These are phyloP conservation scores for Liopterus haemorrhoidalis DNA, from an alignment of 2,888 invertebrate genomes.

Conservation along the genomic window DNA sequence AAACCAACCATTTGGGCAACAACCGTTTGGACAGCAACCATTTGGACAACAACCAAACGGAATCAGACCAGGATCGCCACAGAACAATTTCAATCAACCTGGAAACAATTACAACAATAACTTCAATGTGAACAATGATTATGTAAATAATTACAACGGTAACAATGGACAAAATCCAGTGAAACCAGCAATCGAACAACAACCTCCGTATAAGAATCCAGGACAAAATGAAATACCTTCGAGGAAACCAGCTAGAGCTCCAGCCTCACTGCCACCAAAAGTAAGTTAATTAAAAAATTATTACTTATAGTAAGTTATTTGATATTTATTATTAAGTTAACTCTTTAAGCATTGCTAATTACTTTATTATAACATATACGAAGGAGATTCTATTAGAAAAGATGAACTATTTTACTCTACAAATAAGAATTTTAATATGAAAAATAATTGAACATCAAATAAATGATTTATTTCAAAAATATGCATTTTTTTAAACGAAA, in stretches of 20 bases:
- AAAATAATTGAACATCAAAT: no score
- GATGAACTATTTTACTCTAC: no score
- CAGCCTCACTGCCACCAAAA: no score
- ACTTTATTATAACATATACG: no score
- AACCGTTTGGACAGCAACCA: background rate
- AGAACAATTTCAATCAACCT: background rate
- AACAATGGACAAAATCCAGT: background rate
- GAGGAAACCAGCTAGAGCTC: constrained; percentile 5
- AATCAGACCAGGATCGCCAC: background rate
- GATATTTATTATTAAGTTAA: no score
- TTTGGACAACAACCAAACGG: background rate
- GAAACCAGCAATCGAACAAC: constrained; percentile 16
- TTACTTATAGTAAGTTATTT: no score
- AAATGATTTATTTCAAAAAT: no score
- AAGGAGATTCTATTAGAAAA: no score
- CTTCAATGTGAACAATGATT: background rate
- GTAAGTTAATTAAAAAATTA: no score
- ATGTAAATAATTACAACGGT: background rate
- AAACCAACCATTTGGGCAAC: constrained; percentile 2
- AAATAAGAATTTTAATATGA: no score
- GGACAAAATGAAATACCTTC: constrained; percentile 6
- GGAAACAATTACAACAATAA: background rate
- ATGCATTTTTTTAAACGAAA: no score
- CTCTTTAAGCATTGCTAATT: no score
- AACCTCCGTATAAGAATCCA: constrained; percentile 23